phyloP scores from a whole-genome alignment of 1,140 invertebrate genomes.

The Chlorops oryzae region DNA sequence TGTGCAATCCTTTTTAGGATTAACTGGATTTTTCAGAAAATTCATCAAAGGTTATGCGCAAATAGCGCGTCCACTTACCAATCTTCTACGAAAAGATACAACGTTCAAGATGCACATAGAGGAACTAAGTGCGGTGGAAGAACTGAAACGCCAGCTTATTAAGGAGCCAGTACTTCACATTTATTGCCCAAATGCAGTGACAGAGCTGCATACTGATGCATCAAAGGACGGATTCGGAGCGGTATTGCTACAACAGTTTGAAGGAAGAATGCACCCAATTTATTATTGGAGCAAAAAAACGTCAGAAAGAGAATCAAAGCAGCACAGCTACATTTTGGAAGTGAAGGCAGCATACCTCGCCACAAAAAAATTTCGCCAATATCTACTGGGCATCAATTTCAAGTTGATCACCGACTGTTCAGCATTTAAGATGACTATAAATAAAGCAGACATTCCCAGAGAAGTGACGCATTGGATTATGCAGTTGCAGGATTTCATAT shows the following conservation, averaged over 20 bases:
- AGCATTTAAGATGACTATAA: conserved; percentile 34
- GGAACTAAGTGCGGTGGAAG: too few species aligned
- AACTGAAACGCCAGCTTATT: too few species aligned
- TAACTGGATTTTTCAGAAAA: too few species aligned
- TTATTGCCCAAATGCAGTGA: too few species aligned
- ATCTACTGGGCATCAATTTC: conserved; percentile 13
- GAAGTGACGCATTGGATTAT: conserved; percentile 28
- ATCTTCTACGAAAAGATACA: too few species aligned
- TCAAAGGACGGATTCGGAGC: conserved; percentile 21
- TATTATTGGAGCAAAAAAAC: conserved; percentile 36
- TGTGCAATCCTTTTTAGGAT: too few species aligned
- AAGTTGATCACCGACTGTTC: conserved; percentile 27
- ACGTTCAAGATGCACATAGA: too few species aligned
- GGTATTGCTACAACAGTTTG: conserved; percentile 20
- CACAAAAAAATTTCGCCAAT: conserved; percentile 24
- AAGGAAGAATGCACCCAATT: conserved; percentile 12
- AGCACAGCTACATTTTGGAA: conserved; percentile 34
- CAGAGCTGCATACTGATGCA: conserved; percentile 3
- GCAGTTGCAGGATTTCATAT: too few species aligned
- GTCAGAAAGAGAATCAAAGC: conserved; percentile 38
- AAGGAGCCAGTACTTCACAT: too few species aligned
- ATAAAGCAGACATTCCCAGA: conserved; percentile 26
- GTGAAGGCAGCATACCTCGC: conserved; percentile 21
- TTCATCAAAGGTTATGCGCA: too few species aligned
- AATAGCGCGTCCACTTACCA: too few species aligned